A percentile compares a stretch with the other conserved stretches of the same genome.
These are phyloP conservation scores for Poeciliopsis gracilis DNA, from an alignment of 2,797 vertebrate species.

Conservation along the genomic window DNA sequence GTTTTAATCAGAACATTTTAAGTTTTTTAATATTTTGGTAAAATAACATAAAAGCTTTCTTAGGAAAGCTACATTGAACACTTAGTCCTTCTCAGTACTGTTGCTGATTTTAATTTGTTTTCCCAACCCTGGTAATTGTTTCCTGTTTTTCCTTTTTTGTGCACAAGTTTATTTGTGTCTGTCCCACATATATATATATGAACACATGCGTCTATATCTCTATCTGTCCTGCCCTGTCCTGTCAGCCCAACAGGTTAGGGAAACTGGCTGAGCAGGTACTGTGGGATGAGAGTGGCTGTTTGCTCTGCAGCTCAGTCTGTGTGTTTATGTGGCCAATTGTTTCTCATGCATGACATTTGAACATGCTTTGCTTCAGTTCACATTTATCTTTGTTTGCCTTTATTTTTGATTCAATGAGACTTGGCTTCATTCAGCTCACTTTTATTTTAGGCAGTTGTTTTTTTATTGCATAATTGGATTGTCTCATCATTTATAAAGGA, in stretches of 20 bases:
- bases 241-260: constrained; percentile 99
- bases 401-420: constrained; percentile 36
- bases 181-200: constrained; percentile 43
- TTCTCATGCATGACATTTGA: constrained; percentile 64
- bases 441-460: constrained; percentile 26
- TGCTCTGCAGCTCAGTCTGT: constrained; percentile 58
- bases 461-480: constrained; percentile 14
- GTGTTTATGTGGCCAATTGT: constrained; percentile 17
- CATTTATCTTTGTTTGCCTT: constrained; percentile 3
- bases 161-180: constrained; percentile 14
- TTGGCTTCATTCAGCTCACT: constrained; percentile 24
- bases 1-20: background rate
- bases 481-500: background rate
- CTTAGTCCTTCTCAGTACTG: background rate
- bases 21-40: background rate
- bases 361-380: constrained; percentile 46
- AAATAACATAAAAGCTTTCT: background rate
- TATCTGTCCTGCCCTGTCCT: constrained; percentile 81
- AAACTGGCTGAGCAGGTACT: constrained; percentile 98
- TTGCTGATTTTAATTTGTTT: background rate
- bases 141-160: background rate
- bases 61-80: background rate
- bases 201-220: constrained; percentile 50
- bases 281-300: constrained; percentile 71
- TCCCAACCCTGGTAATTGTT: background rate